Conservation (phyloP, 1,140 invertebrate genomes). For the Ceratoteleas bidentatus region DNA sequence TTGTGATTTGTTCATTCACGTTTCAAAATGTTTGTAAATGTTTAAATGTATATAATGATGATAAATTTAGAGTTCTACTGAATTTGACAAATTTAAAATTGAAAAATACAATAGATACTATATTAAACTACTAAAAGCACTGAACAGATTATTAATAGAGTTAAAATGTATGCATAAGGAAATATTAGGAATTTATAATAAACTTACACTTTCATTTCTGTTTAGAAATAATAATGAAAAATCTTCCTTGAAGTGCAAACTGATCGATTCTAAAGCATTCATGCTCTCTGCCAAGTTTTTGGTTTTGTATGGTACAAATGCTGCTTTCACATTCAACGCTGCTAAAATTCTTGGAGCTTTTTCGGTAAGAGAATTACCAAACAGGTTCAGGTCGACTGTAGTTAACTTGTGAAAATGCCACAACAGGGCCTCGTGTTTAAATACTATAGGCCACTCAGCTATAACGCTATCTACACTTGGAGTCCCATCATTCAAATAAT, state of each 20-base stretch:
- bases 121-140: not conserved
- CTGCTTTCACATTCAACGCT: not conserved
- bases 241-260: constrained; percentile 23
- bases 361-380: constrained; percentile 13
- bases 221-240: constrained; percentile 11
- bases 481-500: constrained; percentile 7
- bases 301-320: not conserved
- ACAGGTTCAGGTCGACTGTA: not conserved
- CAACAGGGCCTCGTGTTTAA: constrained; percentile 5
- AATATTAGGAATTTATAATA: not conserved
- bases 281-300: constrained; percentile 13
- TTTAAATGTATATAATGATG: not conserved
- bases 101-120: too few species aligned
- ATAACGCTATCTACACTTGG: not conserved
- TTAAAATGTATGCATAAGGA: not conserved
- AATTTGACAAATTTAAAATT: too few species aligned
- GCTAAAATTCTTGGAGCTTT: constrained; percentile 12
- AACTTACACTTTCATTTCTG: constrained; percentile 11
- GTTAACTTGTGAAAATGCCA: constrained; percentile 9
- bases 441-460: constrained; percentile 14
- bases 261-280: constrained; percentile 15
- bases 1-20: not conserved
- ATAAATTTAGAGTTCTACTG: not conserved
- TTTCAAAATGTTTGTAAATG: not conserved
- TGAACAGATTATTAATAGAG: not conserved